A percentile compares a stretch with the other conserved stretches of the same genome.
Evolutionary conservation across 2,797 vertebrate species (phyloP).

Genomic region (Tenualosa thibaudeaui): DNA sequence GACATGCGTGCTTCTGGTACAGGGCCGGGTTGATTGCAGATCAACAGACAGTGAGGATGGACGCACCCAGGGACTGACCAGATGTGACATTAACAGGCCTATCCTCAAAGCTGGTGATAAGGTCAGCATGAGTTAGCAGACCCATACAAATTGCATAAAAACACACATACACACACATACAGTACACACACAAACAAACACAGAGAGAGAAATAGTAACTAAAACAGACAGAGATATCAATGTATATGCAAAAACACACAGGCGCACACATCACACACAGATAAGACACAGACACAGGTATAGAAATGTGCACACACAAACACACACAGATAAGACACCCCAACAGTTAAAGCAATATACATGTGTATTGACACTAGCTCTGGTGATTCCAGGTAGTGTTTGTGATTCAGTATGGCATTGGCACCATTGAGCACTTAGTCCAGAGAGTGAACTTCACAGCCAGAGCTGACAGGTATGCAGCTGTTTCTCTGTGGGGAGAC

Average conservation of each 20-base stretch:
- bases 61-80: conserved; percentile 27
- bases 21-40: conserved; percentile 50
- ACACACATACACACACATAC: not conserved
- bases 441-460: conserved; percentile 67
- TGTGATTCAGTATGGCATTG: conserved; percentile 73
- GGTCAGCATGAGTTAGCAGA: conserved; percentile 33
- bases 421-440: conserved; percentile 62
- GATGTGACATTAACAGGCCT: conserved; percentile 48
- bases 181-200: not conserved
- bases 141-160: not conserved
- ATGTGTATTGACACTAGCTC: not conserved
- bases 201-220: not conserved
- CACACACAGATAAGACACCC: not conserved
- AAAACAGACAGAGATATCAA: not conserved
- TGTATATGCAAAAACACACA: not conserved
- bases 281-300: not conserved
- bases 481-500: not conserved
- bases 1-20: not conserved
- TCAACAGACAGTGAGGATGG: conserved; percentile 45
- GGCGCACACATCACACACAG: not conserved
- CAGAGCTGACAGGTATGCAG: conserved; percentile 74
- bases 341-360: not conserved
- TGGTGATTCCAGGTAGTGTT: conserved; percentile 68
- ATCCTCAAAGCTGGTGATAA: conserved; percentile 38
- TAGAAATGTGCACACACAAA: not conserved